These are phyloP conservation scores for Eledona agricola DNA, from an alignment of 2,888 invertebrate species.

Conservation along the genomic window DNA sequence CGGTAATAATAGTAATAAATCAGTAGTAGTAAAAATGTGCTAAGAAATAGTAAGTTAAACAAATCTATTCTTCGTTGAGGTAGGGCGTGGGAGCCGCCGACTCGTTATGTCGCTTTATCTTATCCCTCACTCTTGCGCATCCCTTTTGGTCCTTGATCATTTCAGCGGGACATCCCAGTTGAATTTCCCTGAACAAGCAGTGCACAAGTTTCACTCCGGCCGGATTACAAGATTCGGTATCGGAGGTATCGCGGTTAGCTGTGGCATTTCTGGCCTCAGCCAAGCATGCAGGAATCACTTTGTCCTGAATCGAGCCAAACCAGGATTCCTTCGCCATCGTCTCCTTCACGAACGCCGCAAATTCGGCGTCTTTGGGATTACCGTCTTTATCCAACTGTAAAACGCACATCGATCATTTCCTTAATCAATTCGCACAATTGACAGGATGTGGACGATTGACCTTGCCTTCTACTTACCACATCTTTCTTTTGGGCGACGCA, in stretches of 20 bases:
- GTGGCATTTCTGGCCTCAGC: slow-evolving; percentile 53
- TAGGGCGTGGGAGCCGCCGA: slow-evolving; percentile 37
- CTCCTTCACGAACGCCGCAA: slow-evolving; percentile 50
- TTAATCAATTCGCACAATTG: not conserved
- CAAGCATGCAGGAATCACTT: slow-evolving; percentile 56
- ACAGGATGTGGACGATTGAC: slow-evolving; percentile 43
- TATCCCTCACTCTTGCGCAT: slow-evolving; percentile 56
- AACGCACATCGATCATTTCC: slow-evolving; percentile 4
- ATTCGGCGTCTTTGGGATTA: slow-evolving; percentile 52
- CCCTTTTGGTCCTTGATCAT: slow-evolving; percentile 57
- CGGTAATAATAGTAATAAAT: not conserved
- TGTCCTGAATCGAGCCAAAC: slow-evolving; percentile 53
- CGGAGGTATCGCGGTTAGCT: slow-evolving; percentile 41
- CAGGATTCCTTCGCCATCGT: slow-evolving; percentile 53
- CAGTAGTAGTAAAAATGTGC: slow-evolving; percentile 6
- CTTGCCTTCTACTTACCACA: slow-evolving; percentile 55
- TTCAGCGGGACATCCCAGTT: slow-evolving; percentile 59
- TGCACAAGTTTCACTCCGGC: slow-evolving; percentile 54
- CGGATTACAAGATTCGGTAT: slow-evolving; percentile 54
- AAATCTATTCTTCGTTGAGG: slow-evolving; percentile 28
- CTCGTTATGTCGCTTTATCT: slow-evolving; percentile 50
- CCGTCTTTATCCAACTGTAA: slow-evolving; percentile 56
- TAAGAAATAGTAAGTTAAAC: too few species aligned
- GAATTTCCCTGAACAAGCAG: slow-evolving; percentile 59
- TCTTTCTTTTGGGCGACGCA: slow-evolving; percentile 58